Percentiles rank a stretch among this genome's conserved stretches.
These are phyloP conservation scores for Gasterosteus nipponicus DNA, from an alignment of 2,113 vertebrate genomes.

Conservation along the genomic window DNA sequence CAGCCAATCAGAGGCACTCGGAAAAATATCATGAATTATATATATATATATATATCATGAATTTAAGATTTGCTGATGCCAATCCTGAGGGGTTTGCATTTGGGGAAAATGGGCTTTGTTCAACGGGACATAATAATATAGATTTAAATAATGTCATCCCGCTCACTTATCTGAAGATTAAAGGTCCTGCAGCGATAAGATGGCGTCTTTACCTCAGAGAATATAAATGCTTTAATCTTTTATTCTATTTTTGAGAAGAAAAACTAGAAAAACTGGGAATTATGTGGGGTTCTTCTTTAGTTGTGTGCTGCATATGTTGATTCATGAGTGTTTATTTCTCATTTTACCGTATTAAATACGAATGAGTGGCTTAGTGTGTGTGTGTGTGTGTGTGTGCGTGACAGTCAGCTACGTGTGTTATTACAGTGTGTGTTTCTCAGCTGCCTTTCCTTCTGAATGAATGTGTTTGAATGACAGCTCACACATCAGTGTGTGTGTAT, in stretches of 20 bases:
- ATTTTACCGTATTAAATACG: background rate
- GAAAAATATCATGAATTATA: too few relatives aligned
- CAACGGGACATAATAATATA: background rate
- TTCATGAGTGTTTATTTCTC: background rate
- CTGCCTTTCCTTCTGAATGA: conserved; percentile 26
- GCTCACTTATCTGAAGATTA: background rate
- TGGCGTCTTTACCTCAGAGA: background rate
- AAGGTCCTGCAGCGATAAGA: background rate
- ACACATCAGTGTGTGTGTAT: conserved; percentile 39
- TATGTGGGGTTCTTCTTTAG: background rate
- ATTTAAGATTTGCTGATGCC: too few relatives aligned
- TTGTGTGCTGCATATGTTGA: background rate
- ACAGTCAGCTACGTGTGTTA: background rate
- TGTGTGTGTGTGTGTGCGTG: conserved; percentile 3
- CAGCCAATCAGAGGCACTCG: too few relatives aligned
- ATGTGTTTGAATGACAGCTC: conserved; percentile 25
- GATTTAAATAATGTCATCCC: background rate
- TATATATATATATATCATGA: too few relatives aligned
- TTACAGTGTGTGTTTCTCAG: conserved; percentile 13
- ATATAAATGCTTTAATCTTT: background rate
- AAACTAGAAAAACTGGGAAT: background rate
- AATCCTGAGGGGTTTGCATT: too few relatives aligned
- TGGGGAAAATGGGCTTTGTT: background rate
- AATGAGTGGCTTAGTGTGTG: background rate
- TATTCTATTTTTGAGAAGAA: background rate